A percentile compares a stretch with the other conserved stretches of the same genome.
phyloP scores from a whole-genome alignment of 2,888 invertebrate species.

The Dolomedes plantarius region DNA sequence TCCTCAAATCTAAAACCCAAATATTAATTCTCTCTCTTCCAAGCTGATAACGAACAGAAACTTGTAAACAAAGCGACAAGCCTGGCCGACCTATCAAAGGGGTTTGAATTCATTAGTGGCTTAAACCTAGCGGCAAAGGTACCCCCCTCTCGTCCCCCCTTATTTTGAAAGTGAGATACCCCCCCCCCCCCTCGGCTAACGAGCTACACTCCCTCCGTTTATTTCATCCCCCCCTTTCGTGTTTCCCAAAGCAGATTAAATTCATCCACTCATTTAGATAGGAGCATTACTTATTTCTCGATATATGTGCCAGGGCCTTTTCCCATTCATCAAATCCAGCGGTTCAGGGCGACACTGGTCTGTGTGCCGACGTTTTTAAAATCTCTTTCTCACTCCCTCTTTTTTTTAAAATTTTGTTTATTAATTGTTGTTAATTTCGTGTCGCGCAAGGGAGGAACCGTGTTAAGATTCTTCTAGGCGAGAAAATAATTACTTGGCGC shows the following conservation, averaged over 20 bases:
- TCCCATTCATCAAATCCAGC: background rate
- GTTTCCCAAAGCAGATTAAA: slow-evolving; percentile 42
- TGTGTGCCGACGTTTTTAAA: background rate
- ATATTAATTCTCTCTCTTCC: slow-evolving; percentile 64
- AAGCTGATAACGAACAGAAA: slow-evolving; percentile 44
- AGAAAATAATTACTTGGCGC: background rate
- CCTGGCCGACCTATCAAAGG: slow-evolving; percentile 50
- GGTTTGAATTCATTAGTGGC: slow-evolving; percentile 62
- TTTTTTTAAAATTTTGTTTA: background rate
- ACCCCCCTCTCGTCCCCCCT: slow-evolving; percentile 19
- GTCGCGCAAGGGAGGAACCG: background rate
- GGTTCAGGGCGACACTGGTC: background rate
- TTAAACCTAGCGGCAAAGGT: slow-evolving; percentile 20
- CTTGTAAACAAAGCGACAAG: slow-evolving; percentile 60
- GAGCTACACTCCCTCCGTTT: slow-evolving; percentile 12
- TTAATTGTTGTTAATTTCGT: background rate
- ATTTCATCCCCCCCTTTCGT: slow-evolving; percentile 3
- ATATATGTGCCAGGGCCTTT: slow-evolving; percentile 10
- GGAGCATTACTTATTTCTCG: slow-evolving; percentile 49
- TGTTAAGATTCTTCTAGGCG: background rate
- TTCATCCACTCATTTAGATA: slow-evolving; percentile 62
- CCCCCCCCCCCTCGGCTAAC: slow-evolving; percentile 36
- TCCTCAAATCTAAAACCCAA: slow-evolving; percentile 65
- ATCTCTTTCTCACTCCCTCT: background rate
- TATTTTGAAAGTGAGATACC: background rate